A percentile compares a stretch with the other conserved stretches of the same genome.
Evolutionary conservation across 92 coral and sea anemone species (phyloP).

Genomic region (Zoanthus gigantus): DNA sequence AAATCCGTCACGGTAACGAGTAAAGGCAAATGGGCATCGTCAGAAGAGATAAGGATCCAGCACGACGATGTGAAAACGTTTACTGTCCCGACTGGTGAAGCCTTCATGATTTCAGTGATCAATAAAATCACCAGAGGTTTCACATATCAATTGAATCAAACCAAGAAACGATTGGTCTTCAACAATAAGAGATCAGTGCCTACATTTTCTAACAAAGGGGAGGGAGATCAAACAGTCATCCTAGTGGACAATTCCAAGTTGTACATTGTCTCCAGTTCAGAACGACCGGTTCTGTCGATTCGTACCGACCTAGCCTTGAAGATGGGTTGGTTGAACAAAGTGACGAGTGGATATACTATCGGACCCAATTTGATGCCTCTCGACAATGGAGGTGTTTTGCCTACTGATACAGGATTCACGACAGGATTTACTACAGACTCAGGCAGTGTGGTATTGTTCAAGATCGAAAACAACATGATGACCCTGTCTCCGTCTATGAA

Average conservation of each 20-base stretch:
- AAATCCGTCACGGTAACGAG: not conserved
- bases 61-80: not conserved
- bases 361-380: not conserved
- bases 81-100: too few species aligned
- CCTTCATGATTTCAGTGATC: not conserved
- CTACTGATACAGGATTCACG: not conserved
- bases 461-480: not conserved
- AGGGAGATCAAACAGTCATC: not conserved
- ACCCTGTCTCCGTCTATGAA: not conserved
- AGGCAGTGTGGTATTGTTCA: not conserved
- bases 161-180: not conserved
- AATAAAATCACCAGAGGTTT: not conserved
- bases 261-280: not conserved
- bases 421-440: not conserved
- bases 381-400: not conserved
- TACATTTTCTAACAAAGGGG: not conserved
- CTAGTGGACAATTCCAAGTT: not conserved
- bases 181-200: not conserved
- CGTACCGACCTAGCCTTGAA: not conserved
- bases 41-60: not conserved
- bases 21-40: not conserved
- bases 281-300: not conserved
- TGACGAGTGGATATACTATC: too few species aligned
- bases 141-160: not conserved
- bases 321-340: not conserved